These are phyloP conservation scores for Nemurella pictetii DNA, from an alignment of 2,888 invertebrate species.

Conservation along the genomic window DNA sequence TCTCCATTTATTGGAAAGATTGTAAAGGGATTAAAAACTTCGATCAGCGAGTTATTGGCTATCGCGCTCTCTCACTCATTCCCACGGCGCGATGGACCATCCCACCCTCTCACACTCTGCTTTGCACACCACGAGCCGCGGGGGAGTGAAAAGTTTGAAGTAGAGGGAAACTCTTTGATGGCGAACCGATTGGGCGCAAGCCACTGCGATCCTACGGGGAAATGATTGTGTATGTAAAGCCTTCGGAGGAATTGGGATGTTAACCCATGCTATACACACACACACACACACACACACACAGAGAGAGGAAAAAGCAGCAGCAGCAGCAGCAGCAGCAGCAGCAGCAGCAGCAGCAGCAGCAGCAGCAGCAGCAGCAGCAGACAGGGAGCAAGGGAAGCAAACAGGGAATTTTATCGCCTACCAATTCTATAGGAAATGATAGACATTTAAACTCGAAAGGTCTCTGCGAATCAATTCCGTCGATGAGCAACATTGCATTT, in stretches of 20 bases:
- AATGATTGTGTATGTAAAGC: constrained; percentile 4
- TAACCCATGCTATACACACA: background rate
- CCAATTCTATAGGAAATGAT: background rate
- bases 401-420: background rate
- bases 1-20: constrained; percentile 9
- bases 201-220: background rate
- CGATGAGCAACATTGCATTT: background rate
- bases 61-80: background rate
- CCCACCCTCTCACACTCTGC: background rate
- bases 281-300: background rate
- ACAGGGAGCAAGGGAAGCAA: no score
- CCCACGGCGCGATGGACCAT: background rate
- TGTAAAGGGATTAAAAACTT: constrained; percentile 18
- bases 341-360: no score
- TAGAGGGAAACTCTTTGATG: background rate
- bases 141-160: background rate
- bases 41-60: constrained; percentile 11
- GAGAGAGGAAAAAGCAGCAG: background rate
- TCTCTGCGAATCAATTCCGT: background rate
- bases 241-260: background rate
- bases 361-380: no score
- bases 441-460: background rate
- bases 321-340: no score
- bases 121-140: background rate
- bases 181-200: constrained; percentile 5